A percentile compares a stretch with the other conserved stretches of the same genome.
These are phyloP conservation scores for Callipepla californica DNA, from an alignment of 2,113 vertebrate species.

Conservation along the genomic window DNA sequence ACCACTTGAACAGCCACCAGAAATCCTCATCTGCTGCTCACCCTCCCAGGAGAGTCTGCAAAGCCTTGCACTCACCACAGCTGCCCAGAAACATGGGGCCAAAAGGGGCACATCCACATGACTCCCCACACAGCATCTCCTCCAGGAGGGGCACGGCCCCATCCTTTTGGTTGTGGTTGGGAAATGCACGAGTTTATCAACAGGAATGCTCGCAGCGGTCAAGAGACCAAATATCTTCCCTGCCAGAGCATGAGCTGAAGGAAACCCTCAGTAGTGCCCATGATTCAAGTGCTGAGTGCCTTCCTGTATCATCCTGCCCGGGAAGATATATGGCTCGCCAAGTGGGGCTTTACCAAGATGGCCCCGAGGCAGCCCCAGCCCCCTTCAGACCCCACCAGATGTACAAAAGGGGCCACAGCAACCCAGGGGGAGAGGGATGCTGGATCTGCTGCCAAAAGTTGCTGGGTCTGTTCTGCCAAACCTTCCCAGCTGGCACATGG, in stretches of 20 bases:
- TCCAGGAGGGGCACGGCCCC: neutral
- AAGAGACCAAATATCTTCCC: neutral
- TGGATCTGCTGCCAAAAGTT: neutral
- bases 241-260: neutral
- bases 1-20: neutral
- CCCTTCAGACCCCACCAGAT: neutral
- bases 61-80: neutral
- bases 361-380: neutral
- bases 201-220: neutral
- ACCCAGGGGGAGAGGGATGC: neutral
- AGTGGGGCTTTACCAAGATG: neutral
- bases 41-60: neutral
- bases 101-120: neutral
- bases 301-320: neutral
- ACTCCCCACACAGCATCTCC: neutral
- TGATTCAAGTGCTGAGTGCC: neutral
- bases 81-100: neutral
- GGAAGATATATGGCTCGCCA: neutral
- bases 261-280: neutral
- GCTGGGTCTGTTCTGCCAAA: neutral
- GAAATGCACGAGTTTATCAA: neutral
- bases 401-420: neutral
- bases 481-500: neutral
- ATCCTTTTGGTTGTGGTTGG: neutral
- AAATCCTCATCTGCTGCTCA: neutral